These are phyloP conservation scores for Cirrhinus mrigala DNA, from an alignment of 2,797 vertebrate genomes.

Conservation along the genomic window DNA sequence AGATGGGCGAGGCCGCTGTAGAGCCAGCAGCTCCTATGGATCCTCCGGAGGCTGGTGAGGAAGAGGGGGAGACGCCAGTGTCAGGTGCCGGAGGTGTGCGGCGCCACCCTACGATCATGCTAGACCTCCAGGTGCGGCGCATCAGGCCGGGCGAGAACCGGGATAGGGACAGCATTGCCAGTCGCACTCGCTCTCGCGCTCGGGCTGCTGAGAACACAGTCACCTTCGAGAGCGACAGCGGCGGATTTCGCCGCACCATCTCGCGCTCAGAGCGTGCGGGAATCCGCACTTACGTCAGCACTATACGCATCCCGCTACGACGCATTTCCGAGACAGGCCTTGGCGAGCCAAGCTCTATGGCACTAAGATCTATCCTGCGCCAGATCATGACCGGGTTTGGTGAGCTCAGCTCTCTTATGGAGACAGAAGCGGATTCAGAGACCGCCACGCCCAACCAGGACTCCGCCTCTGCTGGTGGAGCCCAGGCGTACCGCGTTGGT, in stretches of 20 bases:
- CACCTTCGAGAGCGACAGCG: slow-evolving; percentile 90
- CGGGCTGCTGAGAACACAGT: slow-evolving; percentile 89
- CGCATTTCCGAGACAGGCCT: slow-evolving; percentile 90
- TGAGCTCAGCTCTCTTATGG: slow-evolving; percentile 93
- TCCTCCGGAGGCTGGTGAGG: slow-evolving; percentile 78
- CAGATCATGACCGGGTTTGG: slow-evolving; percentile 97
- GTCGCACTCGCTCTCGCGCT: slow-evolving; percentile 89
- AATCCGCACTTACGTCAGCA: slow-evolving; percentile 92
- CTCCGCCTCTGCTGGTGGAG: slow-evolving; percentile 52
- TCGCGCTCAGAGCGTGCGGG: slow-evolving; percentile 91
- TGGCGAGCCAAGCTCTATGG: slow-evolving; percentile 89
- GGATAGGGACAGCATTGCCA: slow-evolving; percentile 93
- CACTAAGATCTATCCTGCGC: slow-evolving; percentile 89
- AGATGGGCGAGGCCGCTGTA: slow-evolving; percentile 72
- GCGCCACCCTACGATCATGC: slow-evolving; percentile 90
- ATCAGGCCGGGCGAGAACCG: slow-evolving; percentile 91
- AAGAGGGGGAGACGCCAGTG: slow-evolving; percentile 78
- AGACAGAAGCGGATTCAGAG: slow-evolving; percentile 89
- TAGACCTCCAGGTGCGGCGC: slow-evolving; percentile 93
- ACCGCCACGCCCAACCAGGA: slow-evolving; percentile 70
- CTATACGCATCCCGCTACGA: slow-evolving; percentile 90
- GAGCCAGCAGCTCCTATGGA: slow-evolving; percentile 71
- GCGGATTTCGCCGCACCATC: slow-evolving; percentile 90
- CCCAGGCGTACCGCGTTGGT: slow-evolving; percentile 66
- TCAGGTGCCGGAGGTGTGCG: slow-evolving; percentile 78